These are phyloP conservation scores for Trissoscelio sp. DNA, from an alignment of 2,888 invertebrate species.

Conservation along the genomic window DNA sequence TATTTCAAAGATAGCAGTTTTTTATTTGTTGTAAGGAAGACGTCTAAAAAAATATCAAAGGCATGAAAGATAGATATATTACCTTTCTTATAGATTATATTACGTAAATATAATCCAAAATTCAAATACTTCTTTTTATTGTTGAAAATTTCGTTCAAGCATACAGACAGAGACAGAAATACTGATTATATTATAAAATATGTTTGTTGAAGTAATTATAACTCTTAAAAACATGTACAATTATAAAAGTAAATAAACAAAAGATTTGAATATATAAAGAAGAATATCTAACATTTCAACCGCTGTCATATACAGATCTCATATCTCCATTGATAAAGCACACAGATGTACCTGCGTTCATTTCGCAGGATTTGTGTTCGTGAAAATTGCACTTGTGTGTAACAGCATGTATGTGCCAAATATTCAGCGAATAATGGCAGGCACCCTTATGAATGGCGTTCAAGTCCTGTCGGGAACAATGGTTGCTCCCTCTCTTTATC, in stretches of 20 bases:
- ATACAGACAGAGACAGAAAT: too few species aligned
- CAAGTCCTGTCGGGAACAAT: constrained; percentile 81
- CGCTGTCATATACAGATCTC: constrained; percentile 70
- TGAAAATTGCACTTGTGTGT: constrained; percentile 63
- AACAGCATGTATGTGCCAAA: constrained; percentile 60
- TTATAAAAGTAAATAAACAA: constrained; percentile 57
- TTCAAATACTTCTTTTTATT: too few species aligned
- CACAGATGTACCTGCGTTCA: constrained; percentile 40
- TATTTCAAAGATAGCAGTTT: constrained; percentile 69
- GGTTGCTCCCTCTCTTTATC: constrained; percentile 71
- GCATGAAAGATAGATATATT: too few species aligned
- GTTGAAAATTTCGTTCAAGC: too few species aligned
- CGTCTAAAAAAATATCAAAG: too few species aligned
- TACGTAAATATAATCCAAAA: too few species aligned
- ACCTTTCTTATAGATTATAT: too few species aligned
- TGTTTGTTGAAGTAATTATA: too few species aligned
- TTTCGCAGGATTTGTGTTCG: constrained; percentile 26
- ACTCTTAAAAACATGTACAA: neutral
- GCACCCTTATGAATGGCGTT: constrained; percentile 81
- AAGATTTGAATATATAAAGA: constrained; percentile 77
- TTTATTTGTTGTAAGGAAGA: too few species aligned
- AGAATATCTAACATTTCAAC: constrained; percentile 72
- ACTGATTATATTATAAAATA: too few species aligned
- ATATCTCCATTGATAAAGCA: constrained; percentile 69
- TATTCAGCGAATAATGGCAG: constrained; percentile 78